Base-by-base conservation (phyloP, 2,888 invertebrate species). In the Agelastica alni region DNA sequence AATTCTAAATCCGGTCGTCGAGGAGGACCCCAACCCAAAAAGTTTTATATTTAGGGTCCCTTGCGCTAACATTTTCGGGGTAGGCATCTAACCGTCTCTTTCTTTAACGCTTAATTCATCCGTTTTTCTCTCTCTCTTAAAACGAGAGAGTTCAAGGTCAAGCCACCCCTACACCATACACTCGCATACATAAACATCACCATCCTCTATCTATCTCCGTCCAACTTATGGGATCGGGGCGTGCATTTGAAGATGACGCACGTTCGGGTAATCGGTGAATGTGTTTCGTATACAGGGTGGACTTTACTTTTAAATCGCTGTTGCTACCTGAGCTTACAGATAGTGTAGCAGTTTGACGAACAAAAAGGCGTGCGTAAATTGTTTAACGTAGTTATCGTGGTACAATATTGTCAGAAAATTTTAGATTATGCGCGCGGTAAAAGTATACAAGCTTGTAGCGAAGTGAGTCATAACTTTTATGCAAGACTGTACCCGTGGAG, bases 121-220 rank as follows among this genome's bases (percentile, higher is more conserved):
- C 14, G 17, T 9, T 31, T 16, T n/a, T 41, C n/a, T 32, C 12
- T 41, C 54, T 34, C 54, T 45, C 32, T 49, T 43, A 56, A 55
- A 56, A 58, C 53, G 62, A 58, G 64, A 61, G 68, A 69, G 72
- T 73, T 73, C 74, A 74, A 75, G 75, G 75, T 72, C 72, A 64
- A 66, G 68, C 68, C 73, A 73, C 74, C 74, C 73, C 72, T 73
- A 68, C 70, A 63, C 64, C 10, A 43, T 43, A 46, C 37, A 46
- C 26, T 63, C 65, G 39, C 22, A 43, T 16, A 45, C 37, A 46
- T 20, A 42, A 42, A 51, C 26, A 51, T 41, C 55, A 53, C 54
- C 55, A 54, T 48, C 51, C 59, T 53, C 53, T 47, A 36, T 52
- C 51, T 56, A 51, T 55, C 51, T 49, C 53, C 49, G 51, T 54